phyloP scores from a whole-genome alignment of 2,113 vertebrate genomes.

The Vimba vimba region DNA sequence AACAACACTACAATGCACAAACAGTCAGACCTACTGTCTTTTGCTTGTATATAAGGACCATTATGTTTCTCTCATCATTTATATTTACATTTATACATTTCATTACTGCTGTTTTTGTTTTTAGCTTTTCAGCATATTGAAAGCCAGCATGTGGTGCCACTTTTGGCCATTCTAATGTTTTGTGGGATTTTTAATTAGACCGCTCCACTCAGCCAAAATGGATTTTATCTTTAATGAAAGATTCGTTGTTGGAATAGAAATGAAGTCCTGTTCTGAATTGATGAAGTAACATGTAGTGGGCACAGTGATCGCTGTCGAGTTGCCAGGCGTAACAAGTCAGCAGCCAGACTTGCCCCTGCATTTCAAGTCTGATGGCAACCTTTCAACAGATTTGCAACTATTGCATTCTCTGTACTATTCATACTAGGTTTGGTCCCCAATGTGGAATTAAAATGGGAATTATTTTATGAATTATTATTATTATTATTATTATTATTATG shows the following conservation, averaged over 20 bases:
- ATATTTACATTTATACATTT: neutral
- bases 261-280: neutral
- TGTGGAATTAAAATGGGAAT: neutral
- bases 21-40: neutral
- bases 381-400: slow-evolving; percentile 22
- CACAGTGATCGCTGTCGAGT: slow-evolving; percentile 11
- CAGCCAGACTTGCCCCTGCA: slow-evolving; percentile 24
- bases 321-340: slow-evolving; percentile 12
- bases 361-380: slow-evolving; percentile 13
- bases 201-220: neutral
- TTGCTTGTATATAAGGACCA: neutral
- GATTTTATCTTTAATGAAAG: slow-evolving; percentile 8
- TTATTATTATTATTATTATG: neutral
- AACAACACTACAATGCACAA: neutral
- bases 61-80: neutral
- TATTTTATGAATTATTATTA: neutral
- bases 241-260: slow-evolving; percentile 6
- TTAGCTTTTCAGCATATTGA: slow-evolving; percentile 12
- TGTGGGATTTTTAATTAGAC: slow-evolving; percentile 9
- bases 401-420: neutral
- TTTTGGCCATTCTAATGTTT: slow-evolving; percentile 32
- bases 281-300: neutral
- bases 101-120: neutral
- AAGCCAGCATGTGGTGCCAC: neutral
- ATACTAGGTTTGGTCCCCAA: neutral